A percentile compares a stretch with the other conserved stretches of the same genome.
Evolutionary conservation across 2,113 vertebrate genomes (phyloP).

Genomic region (Nycticryphes semicollaris): DNA sequence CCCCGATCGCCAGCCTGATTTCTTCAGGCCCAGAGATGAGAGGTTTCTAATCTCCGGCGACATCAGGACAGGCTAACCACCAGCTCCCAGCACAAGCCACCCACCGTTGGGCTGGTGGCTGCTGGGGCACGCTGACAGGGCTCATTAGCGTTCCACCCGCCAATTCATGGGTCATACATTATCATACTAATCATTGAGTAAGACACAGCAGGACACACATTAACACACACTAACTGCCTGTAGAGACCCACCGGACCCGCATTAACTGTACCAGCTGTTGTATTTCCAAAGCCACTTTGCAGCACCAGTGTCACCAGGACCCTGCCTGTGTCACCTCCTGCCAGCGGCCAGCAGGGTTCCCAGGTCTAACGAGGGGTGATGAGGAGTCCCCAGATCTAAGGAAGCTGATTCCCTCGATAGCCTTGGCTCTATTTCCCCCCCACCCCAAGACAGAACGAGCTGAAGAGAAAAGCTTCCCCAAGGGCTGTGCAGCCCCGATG

Average conservation of each 20-base stretch:
- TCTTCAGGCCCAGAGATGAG: background rate
- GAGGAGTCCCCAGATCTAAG: background rate
- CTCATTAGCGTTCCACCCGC: background rate
- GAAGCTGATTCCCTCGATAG: background rate
- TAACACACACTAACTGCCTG: slow-evolving; percentile 19
- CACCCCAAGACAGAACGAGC: background rate
- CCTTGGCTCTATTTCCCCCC: background rate
- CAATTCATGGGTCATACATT: slow-evolving; percentile 25
- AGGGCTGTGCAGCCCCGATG: rapidly evolving
- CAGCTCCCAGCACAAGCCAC: background rate
- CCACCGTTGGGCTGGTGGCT: background rate
- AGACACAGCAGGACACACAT: slow-evolving; percentile 37
- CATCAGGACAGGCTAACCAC: background rate
- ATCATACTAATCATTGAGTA: slow-evolving; percentile 1
- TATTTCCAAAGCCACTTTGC: background rate
- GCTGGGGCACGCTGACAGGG: background rate
- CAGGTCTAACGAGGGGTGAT: background rate
- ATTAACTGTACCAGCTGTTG: slow-evolving; percentile 3
- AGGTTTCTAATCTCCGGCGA: background rate
- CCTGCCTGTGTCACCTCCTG: background rate
- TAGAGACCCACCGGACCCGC: background rate
- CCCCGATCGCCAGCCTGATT: background rate
- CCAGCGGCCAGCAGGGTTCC: rapidly evolving
- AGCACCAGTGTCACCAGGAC: background rate
- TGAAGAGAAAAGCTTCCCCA: background rate